These are phyloP conservation scores for Lydus trimaculatus DNA, from an alignment of 2,888 invertebrate genomes.

Conservation along the genomic window DNA sequence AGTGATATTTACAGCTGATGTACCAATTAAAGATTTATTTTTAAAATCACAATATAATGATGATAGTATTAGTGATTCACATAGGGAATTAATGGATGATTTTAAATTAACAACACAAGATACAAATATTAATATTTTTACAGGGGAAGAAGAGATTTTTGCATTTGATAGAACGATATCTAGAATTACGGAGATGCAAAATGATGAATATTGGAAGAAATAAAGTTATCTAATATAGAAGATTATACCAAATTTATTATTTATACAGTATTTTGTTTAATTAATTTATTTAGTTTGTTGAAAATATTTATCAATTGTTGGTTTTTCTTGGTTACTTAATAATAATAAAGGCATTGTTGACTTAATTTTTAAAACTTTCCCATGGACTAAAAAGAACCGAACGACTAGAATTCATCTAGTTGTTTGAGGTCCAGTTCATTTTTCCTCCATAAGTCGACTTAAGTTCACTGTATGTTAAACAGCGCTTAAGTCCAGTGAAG, in stretches of 20 bases:
- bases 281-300: not conserved
- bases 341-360: not conserved
- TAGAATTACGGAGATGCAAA: slow-evolving; percentile 95
- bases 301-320: not conserved
- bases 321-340: not conserved
- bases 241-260: not conserved
- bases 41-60: slow-evolving; percentile 59
- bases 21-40: slow-evolving; percentile 80
- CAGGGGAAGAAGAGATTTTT: slow-evolving; percentile 97
- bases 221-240: too few relatives aligned
- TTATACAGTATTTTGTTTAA: slow-evolving; percentile 1
- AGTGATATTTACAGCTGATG: slow-evolving; percentile 86
- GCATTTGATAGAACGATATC: slow-evolving; percentile 96
- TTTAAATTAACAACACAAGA: slow-evolving; percentile 81
- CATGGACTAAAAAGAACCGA: too few relatives aligned
- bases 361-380: not conserved
- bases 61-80: slow-evolving; percentile 69
- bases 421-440: too few relatives aligned
- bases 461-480: too few relatives aligned
- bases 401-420: too few relatives aligned
- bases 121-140: slow-evolving; percentile 85
- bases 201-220: slow-evolving; percentile 83
- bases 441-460: too few relatives aligned
- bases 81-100: slow-evolving; percentile 94
- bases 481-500: too few relatives aligned